Conservation (phyloP, 2,888 invertebrate genomes). For the Ophonus ardosiacus region DNA sequence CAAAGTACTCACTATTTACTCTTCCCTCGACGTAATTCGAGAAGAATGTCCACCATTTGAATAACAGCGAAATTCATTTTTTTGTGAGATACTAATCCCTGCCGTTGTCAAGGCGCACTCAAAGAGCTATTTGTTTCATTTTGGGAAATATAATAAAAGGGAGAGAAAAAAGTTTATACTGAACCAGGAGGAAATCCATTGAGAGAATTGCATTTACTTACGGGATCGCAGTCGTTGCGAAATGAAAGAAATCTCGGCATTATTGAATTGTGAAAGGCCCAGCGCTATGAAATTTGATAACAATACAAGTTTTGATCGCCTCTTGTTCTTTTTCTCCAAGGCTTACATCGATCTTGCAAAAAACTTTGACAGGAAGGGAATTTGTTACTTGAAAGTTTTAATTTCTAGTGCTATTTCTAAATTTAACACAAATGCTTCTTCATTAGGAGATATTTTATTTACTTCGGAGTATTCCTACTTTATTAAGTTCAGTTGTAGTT, state of each 20-base stretch:
- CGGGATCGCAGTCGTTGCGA: conserved; percentile 10
- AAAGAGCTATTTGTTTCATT: conserved; percentile 57
- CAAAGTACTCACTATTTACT: background rate
- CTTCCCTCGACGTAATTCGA: background rate
- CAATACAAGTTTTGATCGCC: conserved; percentile 44
- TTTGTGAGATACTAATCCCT: conserved; percentile 26
- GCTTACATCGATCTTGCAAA: background rate
- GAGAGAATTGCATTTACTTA: conserved; percentile 59
- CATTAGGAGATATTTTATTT: background rate
- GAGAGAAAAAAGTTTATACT: conserved; percentile 23
- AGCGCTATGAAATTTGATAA: conserved; percentile 41
- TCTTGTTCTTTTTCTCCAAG: conserved; percentile 3
- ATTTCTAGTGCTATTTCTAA: conserved; percentile 13
- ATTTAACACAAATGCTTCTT: background rate
- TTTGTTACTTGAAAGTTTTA: background rate
- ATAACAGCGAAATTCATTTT: conserved; percentile 22
- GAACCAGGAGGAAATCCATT: conserved; percentile 39
- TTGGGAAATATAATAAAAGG: conserved; percentile 55
- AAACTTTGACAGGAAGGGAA: background rate
- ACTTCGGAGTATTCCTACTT: background rate
- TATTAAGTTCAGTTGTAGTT: background rate
- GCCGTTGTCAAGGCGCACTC: conserved; percentile 11
- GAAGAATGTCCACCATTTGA: background rate
- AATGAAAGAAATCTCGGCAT: conserved; percentile 53
- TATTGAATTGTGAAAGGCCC: conserved; percentile 43